A percentile compares a stretch with the other conserved stretches of the same genome.
These are phyloP conservation scores for Sapayoa aenigma DNA, from an alignment of 2,113 vertebrate species.

Conservation along the genomic window DNA sequence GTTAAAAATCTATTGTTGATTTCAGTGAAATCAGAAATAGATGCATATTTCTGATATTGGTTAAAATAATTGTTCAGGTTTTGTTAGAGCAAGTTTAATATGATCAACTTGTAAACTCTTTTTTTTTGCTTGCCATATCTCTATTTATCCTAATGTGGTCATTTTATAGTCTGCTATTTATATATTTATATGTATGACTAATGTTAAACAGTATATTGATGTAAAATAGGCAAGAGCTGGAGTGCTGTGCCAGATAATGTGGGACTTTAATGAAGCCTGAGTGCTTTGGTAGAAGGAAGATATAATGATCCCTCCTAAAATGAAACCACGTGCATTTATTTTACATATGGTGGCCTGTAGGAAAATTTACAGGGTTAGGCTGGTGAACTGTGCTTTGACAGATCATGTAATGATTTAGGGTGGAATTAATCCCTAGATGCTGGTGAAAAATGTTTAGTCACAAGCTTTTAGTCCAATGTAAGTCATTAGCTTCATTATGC, in stretches of 20 bases:
- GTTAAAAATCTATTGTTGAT: neutral
- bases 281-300: neutral
- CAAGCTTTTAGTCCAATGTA: neutral
- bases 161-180: neutral
- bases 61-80: neutral
- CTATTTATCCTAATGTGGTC: neutral
- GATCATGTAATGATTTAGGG: neutral
- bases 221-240: neutral
- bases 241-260: neutral
- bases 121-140: neutral
- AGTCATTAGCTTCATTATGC: neutral
- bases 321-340: neutral
- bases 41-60: neutral
- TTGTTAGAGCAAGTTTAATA: neutral
- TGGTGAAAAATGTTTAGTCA: neutral
- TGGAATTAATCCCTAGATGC: neutral
- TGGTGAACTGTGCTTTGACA: neutral
- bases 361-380: neutral
- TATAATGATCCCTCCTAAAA: neutral
- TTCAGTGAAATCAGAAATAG: neutral
- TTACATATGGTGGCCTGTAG: neutral
- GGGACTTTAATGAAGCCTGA: neutral
- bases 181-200: neutral
- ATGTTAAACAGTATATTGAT: neutral
- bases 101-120: neutral